phyloP scores from a whole-genome alignment of 2,797 vertebrate species.

The Amazona ochrocephala region DNA sequence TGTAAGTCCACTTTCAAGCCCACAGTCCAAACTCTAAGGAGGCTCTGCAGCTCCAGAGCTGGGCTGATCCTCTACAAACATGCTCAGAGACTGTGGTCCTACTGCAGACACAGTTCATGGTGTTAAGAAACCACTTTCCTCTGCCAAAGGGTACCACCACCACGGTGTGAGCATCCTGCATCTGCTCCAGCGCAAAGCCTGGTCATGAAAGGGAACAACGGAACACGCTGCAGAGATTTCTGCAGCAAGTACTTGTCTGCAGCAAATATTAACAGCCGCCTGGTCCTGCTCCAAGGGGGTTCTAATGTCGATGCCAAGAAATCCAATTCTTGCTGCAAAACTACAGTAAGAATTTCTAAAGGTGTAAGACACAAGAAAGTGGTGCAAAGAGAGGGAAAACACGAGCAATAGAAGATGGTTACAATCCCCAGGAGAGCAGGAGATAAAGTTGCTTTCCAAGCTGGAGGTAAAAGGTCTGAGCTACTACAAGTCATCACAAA shows the following conservation, averaged over 20 bases:
- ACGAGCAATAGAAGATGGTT: neutral
- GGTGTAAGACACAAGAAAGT: neutral
- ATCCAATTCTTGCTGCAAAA: neutral
- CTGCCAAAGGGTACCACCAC: neutral
- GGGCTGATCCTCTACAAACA: neutral
- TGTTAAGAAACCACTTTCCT: neutral
- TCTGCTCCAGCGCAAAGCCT: neutral
- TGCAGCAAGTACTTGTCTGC: neutral
- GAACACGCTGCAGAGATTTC: neutral
- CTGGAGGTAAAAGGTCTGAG: neutral
- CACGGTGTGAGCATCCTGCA: fast-evolving
- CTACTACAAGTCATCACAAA: constrained; percentile 8
- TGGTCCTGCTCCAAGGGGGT: neutral
- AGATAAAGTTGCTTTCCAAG: neutral
- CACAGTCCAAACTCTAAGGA: fast-evolving
- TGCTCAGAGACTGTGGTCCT: fast-evolving
- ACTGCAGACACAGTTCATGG: neutral
- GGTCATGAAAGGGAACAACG: fast-evolving
- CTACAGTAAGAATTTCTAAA: neutral
- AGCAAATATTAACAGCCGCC: neutral
- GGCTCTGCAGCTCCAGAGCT: neutral
- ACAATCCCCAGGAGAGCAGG: neutral
- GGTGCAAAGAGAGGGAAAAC: neutral
- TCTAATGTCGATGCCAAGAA: neutral
- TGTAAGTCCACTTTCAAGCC: neutral